Evolutionary conservation across 2,888 invertebrate species (phyloP), one percentile per base, ranked within the genome.

Genomic region (Chorisops tibialis): DNA sequence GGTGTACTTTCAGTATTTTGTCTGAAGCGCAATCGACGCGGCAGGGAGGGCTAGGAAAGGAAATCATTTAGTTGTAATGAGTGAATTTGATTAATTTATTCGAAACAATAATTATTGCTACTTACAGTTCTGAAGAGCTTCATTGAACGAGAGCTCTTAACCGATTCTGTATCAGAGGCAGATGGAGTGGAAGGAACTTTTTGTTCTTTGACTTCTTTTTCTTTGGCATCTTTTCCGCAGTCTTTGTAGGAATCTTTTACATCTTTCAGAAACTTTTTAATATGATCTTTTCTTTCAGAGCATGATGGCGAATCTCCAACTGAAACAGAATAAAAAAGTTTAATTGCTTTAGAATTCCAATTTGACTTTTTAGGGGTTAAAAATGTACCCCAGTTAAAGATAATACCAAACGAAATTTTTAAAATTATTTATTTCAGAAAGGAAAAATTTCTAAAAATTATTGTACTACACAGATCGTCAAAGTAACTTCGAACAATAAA

Each of bases 181-280:
- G 59, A 30, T 12, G 63, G 63, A 12, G 65, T 62, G 41, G 59
- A 54, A 49, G 63, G 37, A n/a, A 43, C 22, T 30, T 56, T 56
- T 21, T 43, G 52, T 38, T 50, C 49, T 56, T 72, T 73, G n/a
- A 61, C 51, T 61, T 77, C 76, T 59, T 78, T 78, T 49, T 73
- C 69, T 7, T 75, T 75, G 65, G 74, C 73, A 66, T 71, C 56
- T 45, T 56, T 56, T 12, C 39, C 5, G 18, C 21, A 22, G n/a
- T 56, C 73, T 11, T 75, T 72, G 11, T 73, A 73, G 35, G 74
- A 73, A 11, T 75, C 73, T 22, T 76, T 77, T 5, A 78, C 75
- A 60, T 77, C 77, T 69, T 77, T 78, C 30, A 77, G 74, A 67
- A 78, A 77, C 67, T 78, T 78, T 64, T 77, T 77, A 30, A 77